These are phyloP conservation scores for Enteromius thamalakanensis DNA, from an alignment of 2,797 vertebrate genomes.

Conservation along the genomic window DNA sequence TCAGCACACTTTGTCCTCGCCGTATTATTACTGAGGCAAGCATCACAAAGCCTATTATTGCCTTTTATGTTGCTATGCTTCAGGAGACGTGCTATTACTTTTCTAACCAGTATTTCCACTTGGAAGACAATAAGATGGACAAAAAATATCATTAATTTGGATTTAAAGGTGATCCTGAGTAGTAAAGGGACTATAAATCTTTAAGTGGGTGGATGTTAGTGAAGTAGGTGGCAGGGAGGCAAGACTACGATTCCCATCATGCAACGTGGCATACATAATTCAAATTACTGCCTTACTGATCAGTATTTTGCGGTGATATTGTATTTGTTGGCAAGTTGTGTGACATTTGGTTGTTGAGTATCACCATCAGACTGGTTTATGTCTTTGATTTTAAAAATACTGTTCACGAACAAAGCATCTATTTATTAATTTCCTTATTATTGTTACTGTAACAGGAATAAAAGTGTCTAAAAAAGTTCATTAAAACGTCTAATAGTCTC, in stretches of 20 bases:
- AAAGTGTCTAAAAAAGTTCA: background rate
- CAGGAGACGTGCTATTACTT: background rate
- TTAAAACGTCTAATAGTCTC: background rate
- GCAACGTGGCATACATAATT: background rate
- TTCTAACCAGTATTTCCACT: background rate
- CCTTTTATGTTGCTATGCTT: background rate
- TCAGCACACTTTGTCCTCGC: constrained; percentile 51
- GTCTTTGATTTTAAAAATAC: background rate
- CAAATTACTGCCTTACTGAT: background rate
- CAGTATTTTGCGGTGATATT: background rate
- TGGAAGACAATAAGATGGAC: background rate
- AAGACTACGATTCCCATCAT: background rate
- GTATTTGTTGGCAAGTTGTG: background rate
- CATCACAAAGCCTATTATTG: background rate
- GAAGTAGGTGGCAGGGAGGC: background rate
- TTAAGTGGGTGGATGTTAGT: background rate
- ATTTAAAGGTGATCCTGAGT: background rate
- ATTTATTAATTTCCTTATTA: background rate
- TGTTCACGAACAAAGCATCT: background rate
- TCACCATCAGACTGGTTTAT: background rate
- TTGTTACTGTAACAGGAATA: background rate
- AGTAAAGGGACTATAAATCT: background rate
- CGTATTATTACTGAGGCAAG: background rate
- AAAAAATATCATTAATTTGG: background rate
- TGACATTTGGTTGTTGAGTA: background rate